Evolutionary conservation across 2,797 vertebrate species (phyloP).

Genomic region (Trematomus bernacchii): DNA sequence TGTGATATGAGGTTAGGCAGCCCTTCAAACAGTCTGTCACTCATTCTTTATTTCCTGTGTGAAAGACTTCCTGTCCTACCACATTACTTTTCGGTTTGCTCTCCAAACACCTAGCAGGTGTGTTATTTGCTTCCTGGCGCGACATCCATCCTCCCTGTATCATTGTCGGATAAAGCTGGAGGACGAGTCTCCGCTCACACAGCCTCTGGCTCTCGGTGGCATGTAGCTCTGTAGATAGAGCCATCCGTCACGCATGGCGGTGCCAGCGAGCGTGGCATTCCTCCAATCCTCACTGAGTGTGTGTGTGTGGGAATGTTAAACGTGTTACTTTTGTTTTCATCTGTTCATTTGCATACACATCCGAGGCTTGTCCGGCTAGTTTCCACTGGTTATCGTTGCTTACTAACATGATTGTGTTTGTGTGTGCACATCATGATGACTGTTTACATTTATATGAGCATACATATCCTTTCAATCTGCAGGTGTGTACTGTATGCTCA

Average conservation of each 20-base stretch:
- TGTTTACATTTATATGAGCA: constrained; percentile 14
- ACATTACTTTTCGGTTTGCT: constrained; percentile 44
- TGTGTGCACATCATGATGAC: background rate
- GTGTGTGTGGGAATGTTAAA: constrained; percentile 7
- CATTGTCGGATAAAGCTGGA: constrained; percentile 58
- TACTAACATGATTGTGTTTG: constrained; percentile 14
- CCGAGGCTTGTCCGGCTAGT: constrained; percentile 16
- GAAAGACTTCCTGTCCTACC: constrained; percentile 35
- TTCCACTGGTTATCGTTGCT: constrained; percentile 17
- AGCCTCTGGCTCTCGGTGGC: constrained; percentile 59
- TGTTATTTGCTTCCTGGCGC: constrained; percentile 40
- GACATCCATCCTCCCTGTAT: constrained; percentile 69
- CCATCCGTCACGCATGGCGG: constrained; percentile 69
- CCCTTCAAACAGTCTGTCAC: constrained; percentile 18
- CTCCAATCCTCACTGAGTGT: constrained; percentile 42
- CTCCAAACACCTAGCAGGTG: constrained; percentile 53
- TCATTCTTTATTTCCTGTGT: background rate
- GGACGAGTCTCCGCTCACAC: constrained; percentile 60
- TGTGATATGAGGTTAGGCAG: constrained; percentile 7
- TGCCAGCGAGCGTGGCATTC: constrained; percentile 60
- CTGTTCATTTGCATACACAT: constrained; percentile 38
- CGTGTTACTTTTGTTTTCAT: constrained; percentile 38
- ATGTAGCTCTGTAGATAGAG: constrained; percentile 67
- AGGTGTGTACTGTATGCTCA: constrained; percentile 15
- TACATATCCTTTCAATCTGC: constrained; percentile 12